Evolutionary conservation across 2,113 vertebrate genomes (phyloP), one percentile per base, ranked within the genome.

Genomic region (Muntiacus muntjak): DNA sequence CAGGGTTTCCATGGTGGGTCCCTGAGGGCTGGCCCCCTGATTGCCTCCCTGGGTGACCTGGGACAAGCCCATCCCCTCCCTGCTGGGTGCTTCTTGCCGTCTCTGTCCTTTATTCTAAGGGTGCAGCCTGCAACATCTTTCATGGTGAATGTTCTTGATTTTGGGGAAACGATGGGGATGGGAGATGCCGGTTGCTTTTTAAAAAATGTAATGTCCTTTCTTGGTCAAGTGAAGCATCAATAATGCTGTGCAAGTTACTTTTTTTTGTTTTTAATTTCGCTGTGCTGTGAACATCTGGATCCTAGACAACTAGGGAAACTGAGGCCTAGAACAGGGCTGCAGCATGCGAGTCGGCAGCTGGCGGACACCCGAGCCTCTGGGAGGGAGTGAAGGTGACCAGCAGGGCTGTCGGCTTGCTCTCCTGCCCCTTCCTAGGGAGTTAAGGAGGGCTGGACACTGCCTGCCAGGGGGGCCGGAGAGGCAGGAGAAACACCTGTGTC

Each of bases 1-100:
- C 3, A 10, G 1, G 5, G 28, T 45, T 28, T 86, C 40, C 52
- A 2, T 0, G 2, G 16, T 0, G 60, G 64, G 58, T 11, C n/a
- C 1, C 50, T 4, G 25, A 54, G 57, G 86, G 16, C 25, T 0
- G 76, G 58, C 7, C 30, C 67, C 54, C 58, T 58, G 19, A 1
- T 23, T 1, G 9, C 62, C 52, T 47, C 8, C 12, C 1, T 7
- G 6, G 40, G 9, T 43, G 71, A 50, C 50, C 83, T 36, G 7
- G 9, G 19, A 19, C 7, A 28, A 45, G 76, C 12, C 36, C 30
- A 30, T 19, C 26, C 21, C 47, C 52, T 71, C 5, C 62, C 16
- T 0, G 9, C 71, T 43, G 2, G 1, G 12, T 2, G 30, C 47
- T 12, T 6, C 40, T 50, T 76, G 33, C 7, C 3, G 19, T n/a